Evolutionary conservation across 2,797 vertebrate genomes (phyloP).

Genomic region (Xenops minutus): DNA sequence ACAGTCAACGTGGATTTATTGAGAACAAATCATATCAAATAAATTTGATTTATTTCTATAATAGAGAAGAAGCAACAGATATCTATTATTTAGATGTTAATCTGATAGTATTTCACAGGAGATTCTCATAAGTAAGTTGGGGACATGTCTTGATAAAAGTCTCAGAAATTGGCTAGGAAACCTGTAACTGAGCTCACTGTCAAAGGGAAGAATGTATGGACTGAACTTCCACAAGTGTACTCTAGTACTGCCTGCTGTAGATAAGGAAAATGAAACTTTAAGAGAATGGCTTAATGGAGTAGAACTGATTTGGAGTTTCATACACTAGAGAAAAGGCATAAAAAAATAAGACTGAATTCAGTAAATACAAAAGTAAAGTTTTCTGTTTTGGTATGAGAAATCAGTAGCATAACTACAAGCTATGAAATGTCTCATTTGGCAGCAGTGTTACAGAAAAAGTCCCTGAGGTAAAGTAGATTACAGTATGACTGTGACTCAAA

Average conservation of each 20-base stretch:
- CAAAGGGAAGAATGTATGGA: not conserved
- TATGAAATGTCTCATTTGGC: not conserved
- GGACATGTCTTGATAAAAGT: not conserved
- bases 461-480: not conserved
- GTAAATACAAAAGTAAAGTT: not conserved
- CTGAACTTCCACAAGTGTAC: not conserved
- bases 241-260: not conserved
- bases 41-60: not conserved
- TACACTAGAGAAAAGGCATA: not conserved
- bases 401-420: not conserved
- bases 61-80: not conserved
- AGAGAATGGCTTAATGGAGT: not conserved
- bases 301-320: not conserved
- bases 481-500: not conserved
- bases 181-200: not conserved
- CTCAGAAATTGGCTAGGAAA: not conserved
- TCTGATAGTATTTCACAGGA: not conserved
- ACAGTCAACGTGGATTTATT: not conserved
- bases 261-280: not conserved
- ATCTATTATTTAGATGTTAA: not conserved
- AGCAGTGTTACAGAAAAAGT: not conserved
- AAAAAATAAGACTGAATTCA: not conserved
- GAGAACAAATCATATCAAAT: not conserved
- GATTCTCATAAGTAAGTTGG: not conserved
- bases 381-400: not conserved